Evolutionary conservation across 2,797 vertebrate species (phyloP).

Genomic region (Peromyscus attwateri): DNA sequence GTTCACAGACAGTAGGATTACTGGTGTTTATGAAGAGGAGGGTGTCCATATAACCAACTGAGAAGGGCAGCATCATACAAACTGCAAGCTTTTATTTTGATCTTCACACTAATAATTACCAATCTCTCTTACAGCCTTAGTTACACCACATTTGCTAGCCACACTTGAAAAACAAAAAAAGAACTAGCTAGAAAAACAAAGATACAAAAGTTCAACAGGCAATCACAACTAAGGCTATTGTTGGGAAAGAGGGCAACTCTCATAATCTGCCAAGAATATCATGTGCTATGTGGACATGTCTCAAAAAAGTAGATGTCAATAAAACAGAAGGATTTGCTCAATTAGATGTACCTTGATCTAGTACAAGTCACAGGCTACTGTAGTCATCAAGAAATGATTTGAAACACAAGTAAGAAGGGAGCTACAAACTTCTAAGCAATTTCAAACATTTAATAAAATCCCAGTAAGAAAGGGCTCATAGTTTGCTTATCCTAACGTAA

Average conservation of each 20-base stretch:
- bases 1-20: background rate
- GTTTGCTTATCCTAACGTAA: background rate
- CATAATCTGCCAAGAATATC: conserved; percentile 47
- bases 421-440: background rate
- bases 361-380: conserved; percentile 43
- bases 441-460: background rate
- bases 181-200: conserved; percentile 44
- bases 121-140: background rate
- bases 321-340: conserved; percentile 65
- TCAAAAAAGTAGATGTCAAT: conserved; percentile 48
- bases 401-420: background rate
- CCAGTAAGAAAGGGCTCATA: background rate
- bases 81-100: background rate
- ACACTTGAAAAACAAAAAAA: background rate
- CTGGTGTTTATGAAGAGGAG: background rate
- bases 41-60: background rate
- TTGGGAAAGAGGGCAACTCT: conserved; percentile 49
- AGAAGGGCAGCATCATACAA: background rate
- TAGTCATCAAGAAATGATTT: background rate
- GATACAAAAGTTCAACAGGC: conserved; percentile 49
- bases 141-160: background rate
- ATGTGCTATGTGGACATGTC: background rate
- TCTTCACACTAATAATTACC: background rate
- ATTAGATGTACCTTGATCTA: conserved; percentile 57
- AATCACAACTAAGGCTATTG: conserved; percentile 12